Evolutionary conservation across 2,888 invertebrate genomes (phyloP), one percentile per base, ranked within the genome.

Genomic region (Metallyticus violacea): DNA sequence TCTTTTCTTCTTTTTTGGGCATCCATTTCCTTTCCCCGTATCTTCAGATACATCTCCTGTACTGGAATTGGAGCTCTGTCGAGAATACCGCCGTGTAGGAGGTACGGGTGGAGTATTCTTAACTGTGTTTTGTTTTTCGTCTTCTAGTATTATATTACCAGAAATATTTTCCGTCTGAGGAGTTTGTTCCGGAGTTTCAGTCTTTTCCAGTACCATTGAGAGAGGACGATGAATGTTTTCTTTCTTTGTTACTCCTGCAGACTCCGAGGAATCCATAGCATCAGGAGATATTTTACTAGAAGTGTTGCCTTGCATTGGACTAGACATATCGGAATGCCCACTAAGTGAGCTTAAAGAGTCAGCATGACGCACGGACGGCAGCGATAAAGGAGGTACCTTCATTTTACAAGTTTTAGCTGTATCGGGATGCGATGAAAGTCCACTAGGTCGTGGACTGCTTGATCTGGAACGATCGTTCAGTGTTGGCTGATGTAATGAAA

Each of bases 1-100:
- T 26, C 88, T 78, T 91, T 96, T 96, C 89, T 87, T 88, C 1
- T 62, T 9, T 77, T 86, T 81, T 26, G n/a, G 6, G 15, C 29
- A 29, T 27, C 85, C 83, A 40, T 62, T 77, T 77, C 28, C 76
- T 22, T 40, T 76, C 7, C 27, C 15, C 6, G 15, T 78, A 5
- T 86, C 83, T 89, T 92, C 92, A 90, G 90, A 87, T 86, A 88
- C 88, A n/a, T 89, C 88, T 87, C 76, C 79, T 78, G 89, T 89
- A 84, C 89, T 88, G 40, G 89, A 88, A 80, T 88, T 87, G 26
- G 89, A 88, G 86, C 90, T 90, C 76, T 89, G 89, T 27, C 89
- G 89, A 15, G 89, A 89, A 87, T 88, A 89, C 62, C 91, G 91
- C 0, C 92, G 90, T 26, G 91, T 90, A 9, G 91, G 91, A 77